phyloP scores from a whole-genome alignment of 2,113 vertebrate genomes.

The Sturnus vulgaris region DNA sequence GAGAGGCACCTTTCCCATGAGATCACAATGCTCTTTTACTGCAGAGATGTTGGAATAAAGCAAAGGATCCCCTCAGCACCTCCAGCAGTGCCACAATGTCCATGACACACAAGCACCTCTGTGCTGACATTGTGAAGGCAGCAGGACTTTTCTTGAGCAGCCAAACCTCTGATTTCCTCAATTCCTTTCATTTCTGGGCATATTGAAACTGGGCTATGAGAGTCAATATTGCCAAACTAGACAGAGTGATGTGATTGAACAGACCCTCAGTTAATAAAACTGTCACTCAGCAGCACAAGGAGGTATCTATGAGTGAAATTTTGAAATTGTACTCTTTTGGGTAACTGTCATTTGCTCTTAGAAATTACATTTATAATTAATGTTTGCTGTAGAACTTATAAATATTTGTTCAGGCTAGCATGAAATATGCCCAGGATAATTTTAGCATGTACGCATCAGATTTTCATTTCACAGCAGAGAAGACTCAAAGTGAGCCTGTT shows the following conservation, averaged over 20 bases:
- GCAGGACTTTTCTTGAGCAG: neutral
- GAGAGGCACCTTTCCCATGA: accelerated
- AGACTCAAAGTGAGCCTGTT: slow-evolving; percentile 30
- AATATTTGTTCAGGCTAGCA: slow-evolving; percentile 45
- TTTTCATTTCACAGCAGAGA: neutral
- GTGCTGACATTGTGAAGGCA: neutral
- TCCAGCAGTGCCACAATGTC: neutral
- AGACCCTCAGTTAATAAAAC: slow-evolving; percentile 18
- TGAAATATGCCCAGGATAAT: slow-evolving; percentile 9
- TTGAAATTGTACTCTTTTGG: slow-evolving; percentile 13
- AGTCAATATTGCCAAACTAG: slow-evolving; percentile 31
- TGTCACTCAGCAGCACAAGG: slow-evolving; percentile 42
- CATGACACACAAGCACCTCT: neutral
- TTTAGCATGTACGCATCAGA: neutral
- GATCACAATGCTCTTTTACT: neutral
- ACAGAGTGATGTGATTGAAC: neutral
- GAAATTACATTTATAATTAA: slow-evolving; percentile 39
- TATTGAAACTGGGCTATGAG: neutral
- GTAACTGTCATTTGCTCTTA: slow-evolving; percentile 44
- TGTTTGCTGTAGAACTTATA: slow-evolving; percentile 38
- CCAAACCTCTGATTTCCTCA: slow-evolving; percentile 15
- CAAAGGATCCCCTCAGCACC: neutral
- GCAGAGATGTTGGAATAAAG: neutral
- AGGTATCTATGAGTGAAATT: slow-evolving; percentile 4
- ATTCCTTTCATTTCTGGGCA: neutral